Conservation (phyloP, 2,797 vertebrate genomes). For the Catamblyrhynchus diadema region DNA sequence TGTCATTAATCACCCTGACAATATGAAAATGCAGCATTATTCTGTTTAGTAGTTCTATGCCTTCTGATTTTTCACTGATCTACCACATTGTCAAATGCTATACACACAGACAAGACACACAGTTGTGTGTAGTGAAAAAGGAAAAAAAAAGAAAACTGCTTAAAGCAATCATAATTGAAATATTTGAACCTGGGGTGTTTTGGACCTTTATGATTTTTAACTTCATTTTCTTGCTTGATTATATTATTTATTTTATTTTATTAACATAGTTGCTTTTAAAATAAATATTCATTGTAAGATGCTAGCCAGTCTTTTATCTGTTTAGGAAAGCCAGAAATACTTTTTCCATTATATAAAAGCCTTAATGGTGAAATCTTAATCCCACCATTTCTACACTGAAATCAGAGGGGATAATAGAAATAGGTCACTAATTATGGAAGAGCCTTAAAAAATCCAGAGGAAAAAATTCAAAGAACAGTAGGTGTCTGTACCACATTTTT, state of each 20-base stretch:
- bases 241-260: not conserved
- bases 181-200: not conserved
- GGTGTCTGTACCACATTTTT: not conserved
- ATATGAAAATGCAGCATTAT: not conserved
- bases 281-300: not conserved
- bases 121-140: not conserved
- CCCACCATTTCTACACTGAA: not conserved
- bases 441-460: not conserved
- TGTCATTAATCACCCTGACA: conserved; percentile 8
- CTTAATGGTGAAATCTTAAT: not conserved
- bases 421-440: not conserved
- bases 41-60: not conserved
- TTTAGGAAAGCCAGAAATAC: not conserved
- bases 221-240: not conserved
- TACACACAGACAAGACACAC: not conserved
- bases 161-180: not conserved
- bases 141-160: not conserved
- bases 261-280: not conserved
- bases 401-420: not conserved
- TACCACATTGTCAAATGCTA: not conserved
- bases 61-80: not conserved
- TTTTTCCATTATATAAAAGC: not conserved
- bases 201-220: not conserved
- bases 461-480: not conserved
- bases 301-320: not conserved